Conservation (phyloP, 2,113 vertebrate species). For the Burhinus oedicnemus region DNA sequence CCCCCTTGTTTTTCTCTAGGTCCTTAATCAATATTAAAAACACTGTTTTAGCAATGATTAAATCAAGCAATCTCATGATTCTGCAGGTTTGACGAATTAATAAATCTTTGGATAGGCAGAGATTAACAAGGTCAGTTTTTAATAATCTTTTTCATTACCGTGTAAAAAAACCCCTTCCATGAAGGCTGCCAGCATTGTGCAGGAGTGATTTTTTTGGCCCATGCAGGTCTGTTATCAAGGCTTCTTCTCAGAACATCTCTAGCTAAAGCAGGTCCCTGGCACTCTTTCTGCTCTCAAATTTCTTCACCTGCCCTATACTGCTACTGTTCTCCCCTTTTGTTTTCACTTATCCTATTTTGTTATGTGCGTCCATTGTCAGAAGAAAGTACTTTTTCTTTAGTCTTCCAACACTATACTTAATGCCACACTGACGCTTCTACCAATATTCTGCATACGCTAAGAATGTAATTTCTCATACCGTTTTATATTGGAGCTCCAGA, state of each 20-base stretch:
- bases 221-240: background rate
- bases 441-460: fast-evolving
- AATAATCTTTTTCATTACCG: background rate
- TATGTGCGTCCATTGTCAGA: fast-evolving
- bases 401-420: background rate
- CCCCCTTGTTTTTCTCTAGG: background rate
- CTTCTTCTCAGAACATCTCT: background rate
- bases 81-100: background rate
- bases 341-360: background rate
- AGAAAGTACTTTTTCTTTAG: background rate
- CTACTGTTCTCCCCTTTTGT: background rate
- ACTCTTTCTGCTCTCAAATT: background rate
- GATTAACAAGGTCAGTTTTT: background rate
- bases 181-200: background rate
- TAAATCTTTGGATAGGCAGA: background rate
- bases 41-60: background rate
- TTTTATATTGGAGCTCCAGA: background rate
- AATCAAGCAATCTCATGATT: background rate
- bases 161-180: background rate
- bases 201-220: background rate
- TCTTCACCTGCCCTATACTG: background rate
- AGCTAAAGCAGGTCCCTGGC: background rate
- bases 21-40: background rate
- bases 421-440: background rate
- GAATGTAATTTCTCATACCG: background rate